Conservation (phyloP, 2,888 invertebrate genomes). For the Trachelus stipa region DNA sequence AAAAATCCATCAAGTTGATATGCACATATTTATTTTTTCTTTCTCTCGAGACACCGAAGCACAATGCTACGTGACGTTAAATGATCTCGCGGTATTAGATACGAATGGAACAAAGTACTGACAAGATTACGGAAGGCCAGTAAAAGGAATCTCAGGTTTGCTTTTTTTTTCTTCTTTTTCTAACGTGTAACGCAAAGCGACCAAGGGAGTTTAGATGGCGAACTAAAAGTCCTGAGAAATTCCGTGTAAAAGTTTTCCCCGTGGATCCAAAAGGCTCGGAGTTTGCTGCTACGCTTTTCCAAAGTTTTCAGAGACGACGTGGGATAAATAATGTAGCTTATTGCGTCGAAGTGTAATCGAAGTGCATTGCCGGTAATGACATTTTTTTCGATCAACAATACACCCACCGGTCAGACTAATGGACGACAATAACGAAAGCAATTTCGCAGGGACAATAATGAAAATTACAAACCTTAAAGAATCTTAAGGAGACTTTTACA, state of each 20-base stretch:
- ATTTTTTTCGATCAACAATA: not conserved
- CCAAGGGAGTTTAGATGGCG: not conserved
- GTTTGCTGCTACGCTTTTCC: not conserved
- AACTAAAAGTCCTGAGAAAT: not conserved
- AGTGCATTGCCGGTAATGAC: not conserved
- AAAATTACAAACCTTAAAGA: not conserved
- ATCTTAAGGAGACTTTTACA: not conserved
- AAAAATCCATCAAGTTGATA: not conserved
- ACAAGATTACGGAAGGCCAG: not conserved
- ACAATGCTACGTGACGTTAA: not conserved
- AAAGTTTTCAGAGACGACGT: constrained; percentile 27
- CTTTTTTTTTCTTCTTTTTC: not conserved
- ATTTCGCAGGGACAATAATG: not conserved
- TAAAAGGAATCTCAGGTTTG: not conserved
- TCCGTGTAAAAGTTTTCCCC: not conserved
- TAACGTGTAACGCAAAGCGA: not conserved
- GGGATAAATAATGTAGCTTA: constrained; percentile 51
- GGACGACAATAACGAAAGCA: not conserved
- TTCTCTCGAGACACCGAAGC: not conserved
- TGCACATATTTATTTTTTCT: not conserved
- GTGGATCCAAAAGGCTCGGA: not conserved
- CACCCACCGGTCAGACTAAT: not conserved
- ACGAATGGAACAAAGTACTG: not conserved
- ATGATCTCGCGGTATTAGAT: not conserved
- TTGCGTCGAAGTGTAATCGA: constrained; percentile 46